Base-by-base conservation (phyloP, 2,888 invertebrate genomes). In the Myathropa florea region DNA sequence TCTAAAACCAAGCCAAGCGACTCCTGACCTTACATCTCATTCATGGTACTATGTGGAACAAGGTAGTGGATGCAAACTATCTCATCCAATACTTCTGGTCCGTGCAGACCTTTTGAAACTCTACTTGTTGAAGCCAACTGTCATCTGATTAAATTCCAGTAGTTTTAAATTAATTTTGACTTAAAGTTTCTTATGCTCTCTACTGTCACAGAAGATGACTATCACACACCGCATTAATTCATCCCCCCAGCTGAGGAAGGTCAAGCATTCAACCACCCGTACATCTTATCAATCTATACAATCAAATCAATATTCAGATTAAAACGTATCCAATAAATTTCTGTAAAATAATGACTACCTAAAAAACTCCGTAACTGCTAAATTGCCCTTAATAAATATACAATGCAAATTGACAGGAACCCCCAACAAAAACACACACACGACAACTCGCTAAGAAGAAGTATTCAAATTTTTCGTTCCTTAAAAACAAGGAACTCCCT, bases 331-430 rank as follows among this genome's bases (percentile, higher is more conserved):
- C 86, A 83, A 86, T 86, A 86, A 86, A 86, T 79, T 86, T 79
- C 68, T 78, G 71, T 86, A 83, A 86, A 83, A 86, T 86, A 86
- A 86, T 86, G 86, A 86, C 86, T 86, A 83, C 86, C 84, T 82
- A 61, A 73, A 18, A 61, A 67, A 57, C 73, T 63, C 10, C 26
- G 46, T 65, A 73, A 63, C 60, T 70, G 28, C 46, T 79, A 83
- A 83, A 86, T 86, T 78, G 86, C 71, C 86, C 86, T 86, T 83
- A 86, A 86, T 86, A 86, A 86, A 83, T 86, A 82, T 86, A 71
- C 86, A 75, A 86, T 86, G 82, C 86, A 86, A 86, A 86, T 86
- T 86, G 86, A 83, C 86, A 79, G 77, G 82, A 77, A 78, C 77
- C 77, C 72, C 72, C 78, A 70, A 63, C 65, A 60, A 81, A 73